These are phyloP conservation scores for Python bivittatus DNA, from an alignment of 2,113 vertebrate genomes.

Conservation along the genomic window DNA sequence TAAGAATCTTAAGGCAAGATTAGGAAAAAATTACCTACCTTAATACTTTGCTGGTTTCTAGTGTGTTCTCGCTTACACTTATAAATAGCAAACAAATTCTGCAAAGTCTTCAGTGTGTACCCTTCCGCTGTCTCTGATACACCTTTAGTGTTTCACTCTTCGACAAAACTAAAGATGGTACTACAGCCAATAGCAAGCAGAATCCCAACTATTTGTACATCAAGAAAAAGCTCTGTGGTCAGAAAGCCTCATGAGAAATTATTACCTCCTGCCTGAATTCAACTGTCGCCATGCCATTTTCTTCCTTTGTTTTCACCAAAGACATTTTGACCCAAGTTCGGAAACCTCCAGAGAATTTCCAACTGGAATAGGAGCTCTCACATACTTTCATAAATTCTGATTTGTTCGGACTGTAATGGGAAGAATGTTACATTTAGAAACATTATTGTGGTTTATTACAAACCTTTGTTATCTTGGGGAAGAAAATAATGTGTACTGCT, in stretches of 20 bases:
- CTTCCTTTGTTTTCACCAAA: constrained; percentile 89
- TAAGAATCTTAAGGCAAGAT: no score
- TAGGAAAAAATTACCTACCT: neutral
- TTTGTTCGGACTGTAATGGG: constrained; percentile 76
- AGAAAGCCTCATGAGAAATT: neutral
- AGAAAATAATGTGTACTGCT: neutral
- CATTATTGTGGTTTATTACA: neutral
- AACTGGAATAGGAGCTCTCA: constrained; percentile 93
- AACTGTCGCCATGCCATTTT: constrained; percentile 79
- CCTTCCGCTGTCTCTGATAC: neutral
- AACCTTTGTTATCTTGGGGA: neutral
- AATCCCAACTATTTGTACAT: neutral
- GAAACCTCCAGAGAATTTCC: constrained; percentile 97
- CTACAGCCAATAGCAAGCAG: no score
- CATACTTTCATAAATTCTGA: constrained; percentile 90
- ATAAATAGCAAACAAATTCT: neutral
- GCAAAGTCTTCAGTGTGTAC: neutral
- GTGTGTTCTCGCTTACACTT: neutral
- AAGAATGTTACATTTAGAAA: neutral
- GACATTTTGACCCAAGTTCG: constrained; percentile 99
- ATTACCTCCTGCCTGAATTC: constrained; percentile 95
- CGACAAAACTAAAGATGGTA: neutral
- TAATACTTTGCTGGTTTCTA: neutral
- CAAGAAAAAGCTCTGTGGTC: neutral
- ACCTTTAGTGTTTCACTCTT: neutral